A percentile compares a stretch with the other conserved stretches of the same genome.
Conservation (phyloP, 2,888 invertebrate species). For the Leptura quadrifasciata region DNA sequence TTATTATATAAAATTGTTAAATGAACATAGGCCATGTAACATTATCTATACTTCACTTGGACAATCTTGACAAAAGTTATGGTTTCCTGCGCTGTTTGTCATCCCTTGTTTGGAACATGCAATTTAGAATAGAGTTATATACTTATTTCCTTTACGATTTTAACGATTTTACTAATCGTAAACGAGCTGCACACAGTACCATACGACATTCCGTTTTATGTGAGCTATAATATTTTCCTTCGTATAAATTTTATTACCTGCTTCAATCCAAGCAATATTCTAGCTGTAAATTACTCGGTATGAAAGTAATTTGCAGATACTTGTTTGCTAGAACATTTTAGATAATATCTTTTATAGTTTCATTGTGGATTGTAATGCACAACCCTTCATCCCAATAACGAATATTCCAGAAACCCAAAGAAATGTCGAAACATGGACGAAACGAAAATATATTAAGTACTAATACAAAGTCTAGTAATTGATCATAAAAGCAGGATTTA, state of each 20-base stretch:
- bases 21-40: no score
- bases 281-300: not conserved
- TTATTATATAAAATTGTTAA: no score
- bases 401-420: no score
- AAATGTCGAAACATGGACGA: no score
- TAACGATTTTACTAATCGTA: not conserved
- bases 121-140: not conserved
- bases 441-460: no score
- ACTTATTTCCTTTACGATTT: not conserved
- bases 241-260: not conserved
- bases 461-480: no score
- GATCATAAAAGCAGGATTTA: no score
- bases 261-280: not conserved
- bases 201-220: not conserved
- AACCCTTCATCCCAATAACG: no score
- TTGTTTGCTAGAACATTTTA: not conserved
- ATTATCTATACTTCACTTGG: not conserved
- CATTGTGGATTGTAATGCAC: no score
- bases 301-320: not conserved
- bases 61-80: not conserved
- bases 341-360: no score
- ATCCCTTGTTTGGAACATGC: not conserved
- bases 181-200: not conserved
- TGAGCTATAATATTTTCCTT: not conserved
- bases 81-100: not conserved